Conservation (phyloP, 2,113 vertebrate genomes). For the Odontophorus gujanensis region DNA sequence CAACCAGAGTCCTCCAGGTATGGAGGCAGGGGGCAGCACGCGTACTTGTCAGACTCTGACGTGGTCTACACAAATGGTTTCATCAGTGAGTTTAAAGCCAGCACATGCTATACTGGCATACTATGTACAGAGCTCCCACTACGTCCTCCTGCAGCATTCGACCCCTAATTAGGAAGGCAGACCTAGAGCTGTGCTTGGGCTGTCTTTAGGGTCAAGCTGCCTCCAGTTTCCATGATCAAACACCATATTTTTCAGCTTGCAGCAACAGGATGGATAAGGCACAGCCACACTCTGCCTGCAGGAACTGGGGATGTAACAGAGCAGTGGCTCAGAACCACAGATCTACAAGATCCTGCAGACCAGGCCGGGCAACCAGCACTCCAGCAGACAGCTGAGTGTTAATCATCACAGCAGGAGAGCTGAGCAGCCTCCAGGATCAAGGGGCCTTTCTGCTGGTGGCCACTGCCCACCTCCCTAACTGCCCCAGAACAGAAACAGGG, state of each 20-base stretch:
- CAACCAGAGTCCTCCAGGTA: conserved; percentile 83
- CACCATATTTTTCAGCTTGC: no score
- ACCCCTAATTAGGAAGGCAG: neutral
- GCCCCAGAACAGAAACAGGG: neutral
- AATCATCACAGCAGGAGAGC: fast-evolving
- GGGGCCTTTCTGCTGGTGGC: neutral
- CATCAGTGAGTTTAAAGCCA: neutral
- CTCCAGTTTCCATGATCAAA: neutral
- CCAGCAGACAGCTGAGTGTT: neutral
- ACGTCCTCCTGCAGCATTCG: neutral
- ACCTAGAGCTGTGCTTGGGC: neutral
- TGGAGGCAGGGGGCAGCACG: conserved; percentile 88
- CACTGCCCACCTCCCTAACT: neutral
- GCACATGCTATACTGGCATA: fast-evolving
- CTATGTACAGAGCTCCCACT: fast-evolving
- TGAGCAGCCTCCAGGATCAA: neutral
- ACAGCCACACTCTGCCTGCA: neutral
- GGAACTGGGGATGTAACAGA: fast-evolving
- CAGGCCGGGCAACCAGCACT: no score
- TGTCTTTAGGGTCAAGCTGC: neutral
- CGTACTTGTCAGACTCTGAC: conserved; percentile 81
- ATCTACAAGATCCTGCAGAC: no score
- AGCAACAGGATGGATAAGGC: neutral
- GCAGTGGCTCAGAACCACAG: no score
- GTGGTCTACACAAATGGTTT: conserved; percentile 75